Base-by-base conservation (phyloP, 2,888 invertebrate species). In the Leptogaster cylindrica region DNA sequence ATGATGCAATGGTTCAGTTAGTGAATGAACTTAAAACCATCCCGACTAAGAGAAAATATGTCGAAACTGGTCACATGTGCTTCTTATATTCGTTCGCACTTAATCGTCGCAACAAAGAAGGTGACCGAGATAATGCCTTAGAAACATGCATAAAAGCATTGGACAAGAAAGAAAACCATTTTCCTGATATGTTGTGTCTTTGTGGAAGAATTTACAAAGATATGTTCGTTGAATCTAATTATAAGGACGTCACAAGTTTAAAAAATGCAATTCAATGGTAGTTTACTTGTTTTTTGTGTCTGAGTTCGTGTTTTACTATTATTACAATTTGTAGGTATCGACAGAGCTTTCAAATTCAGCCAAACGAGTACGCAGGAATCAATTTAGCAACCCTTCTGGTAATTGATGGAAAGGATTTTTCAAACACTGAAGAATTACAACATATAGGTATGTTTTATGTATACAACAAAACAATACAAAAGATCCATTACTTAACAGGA, bases 351-450 rank as follows among this genome's bases (percentile, higher is more conserved):
- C 95, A 97, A 81, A 92, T 97, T 50, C 97, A 98, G 79, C 98
- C 97, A 1, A 96, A 98, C 80, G 98, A 98, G 83, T 99, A 98
- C 83, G 97, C 98, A 23, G 99, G 98, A 66, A 97, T 99, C 71
- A 99, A 99, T 84, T 85, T 99, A 75, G 98, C 98, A 33, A 99
- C 99, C 1, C 84, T 99, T 39, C 84, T 99, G 68, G 97, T 98
- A 66, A 97, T 98, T 74, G 94, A 92, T 72, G 98, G 99, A 58
- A 94, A 95, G 79, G 94, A 96, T 77, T 96, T 99, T 78, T 90
- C 92, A 67, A 91, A 91, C 80, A 95, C 92, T 31, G 91, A 91
- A 77, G 95, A 95, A 78, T 81, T 96, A 20, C 94, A 94, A 76
- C 93, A 93, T 75, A 94, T 96, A 75, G 95, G 92, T 85, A 77